These are phyloP conservation scores for Rotaria magnacalcarata DNA, from an alignment of 2,888 invertebrate species.

Conservation along the genomic window DNA sequence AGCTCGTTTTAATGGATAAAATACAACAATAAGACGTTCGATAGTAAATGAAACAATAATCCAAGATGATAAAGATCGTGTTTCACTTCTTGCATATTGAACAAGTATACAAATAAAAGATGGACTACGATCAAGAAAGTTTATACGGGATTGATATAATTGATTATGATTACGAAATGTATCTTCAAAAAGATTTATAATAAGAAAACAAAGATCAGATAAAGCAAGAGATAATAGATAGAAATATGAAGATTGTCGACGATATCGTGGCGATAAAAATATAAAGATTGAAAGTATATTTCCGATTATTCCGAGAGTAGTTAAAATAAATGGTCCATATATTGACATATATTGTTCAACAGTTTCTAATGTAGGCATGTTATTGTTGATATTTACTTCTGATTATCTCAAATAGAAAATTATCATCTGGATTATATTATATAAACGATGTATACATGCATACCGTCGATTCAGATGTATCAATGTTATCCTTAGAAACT, in stretches of 20 bases:
- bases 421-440: background rate
- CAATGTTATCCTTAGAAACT: background rate
- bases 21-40: constrained; percentile 16
- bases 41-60: constrained; percentile 33
- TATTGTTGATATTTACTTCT: background rate
- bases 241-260: background rate
- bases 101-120: background rate
- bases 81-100: constrained; percentile 9
- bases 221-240: background rate
- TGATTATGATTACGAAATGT: constrained; percentile 25
- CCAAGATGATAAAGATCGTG: constrained; percentile 22
- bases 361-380: background rate
- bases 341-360: constrained; percentile 10
- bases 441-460: background rate
- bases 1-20: background rate
- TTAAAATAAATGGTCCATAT: constrained; percentile 21
- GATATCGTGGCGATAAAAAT: background rate
- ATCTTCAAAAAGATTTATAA: background rate
- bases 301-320: background rate
- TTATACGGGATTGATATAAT: background rate
- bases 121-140: background rate
- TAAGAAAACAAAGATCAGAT: constrained; percentile 20
- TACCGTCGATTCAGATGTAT: background rate
- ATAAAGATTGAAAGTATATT: constrained; percentile 1
- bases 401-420: background rate